Evolutionary conservation across 2,888 invertebrate genomes (phyloP), one percentile per base, ranked within the genome.

Genomic region (Anodontia alba): DNA sequence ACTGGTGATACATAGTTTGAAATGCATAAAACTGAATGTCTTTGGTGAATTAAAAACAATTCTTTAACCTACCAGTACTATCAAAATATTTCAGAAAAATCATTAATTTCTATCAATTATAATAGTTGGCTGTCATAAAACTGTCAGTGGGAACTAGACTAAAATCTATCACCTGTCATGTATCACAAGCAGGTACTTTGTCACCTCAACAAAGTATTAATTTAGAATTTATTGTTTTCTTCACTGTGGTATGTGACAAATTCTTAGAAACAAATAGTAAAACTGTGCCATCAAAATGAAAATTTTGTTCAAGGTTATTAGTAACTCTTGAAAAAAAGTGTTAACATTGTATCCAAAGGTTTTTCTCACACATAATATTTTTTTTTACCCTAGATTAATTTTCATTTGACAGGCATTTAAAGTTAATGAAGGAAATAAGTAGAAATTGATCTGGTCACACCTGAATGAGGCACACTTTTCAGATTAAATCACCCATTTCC

Each of bases 401-500:
- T 8, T 57, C 3, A 57, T 7, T 26, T 57, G 57, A 57, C 29
- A 26, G 29, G 29, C 57, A 57, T 57, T 57, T 23, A 57, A 57
- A 57, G 3, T 57, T 57, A 57, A 57, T 23, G 57, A 57, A 57
- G 57, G 57, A 57, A 57, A 57, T 57, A 57, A 57, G 57, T 57
- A 57, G 57, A 57, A 57, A 57, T 57, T 10, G 26, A 57, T 29
- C 5, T 57, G 23, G 57, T 57, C 57, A 57, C 57, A 57, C 57
- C 29, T 57, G 26, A 57, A 2, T 29, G 57, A 57, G 57, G 57
- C 57, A 57, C 57, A 57, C 57, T 57, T 57, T 57, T 57, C 5
- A 57, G 57, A 57, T 57, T 29, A 26, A 7, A 57, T 57, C 51
- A n/a, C 10, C 5, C n/a, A 29, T 29, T 26, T 20, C 29, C 29